Percentiles rank a stretch among this genome's conserved stretches.
These are phyloP conservation scores for Erpobdella octoculata DNA, from an alignment of 2,888 invertebrate species.

Conservation along the genomic window DNA sequence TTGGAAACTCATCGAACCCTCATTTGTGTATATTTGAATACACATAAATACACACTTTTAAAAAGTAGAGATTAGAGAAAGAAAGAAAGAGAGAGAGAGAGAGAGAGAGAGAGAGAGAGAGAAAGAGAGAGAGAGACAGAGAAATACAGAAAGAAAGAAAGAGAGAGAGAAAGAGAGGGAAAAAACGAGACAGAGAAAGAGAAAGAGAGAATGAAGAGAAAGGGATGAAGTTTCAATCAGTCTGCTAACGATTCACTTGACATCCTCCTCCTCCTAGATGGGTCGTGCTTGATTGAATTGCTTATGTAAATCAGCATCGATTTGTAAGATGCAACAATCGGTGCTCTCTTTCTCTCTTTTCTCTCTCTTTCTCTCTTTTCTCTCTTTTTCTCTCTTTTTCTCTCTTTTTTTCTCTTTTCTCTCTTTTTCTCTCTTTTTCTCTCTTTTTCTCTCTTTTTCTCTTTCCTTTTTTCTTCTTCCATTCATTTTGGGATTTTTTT, in stretches of 20 bases:
- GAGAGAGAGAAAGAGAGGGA: neutral
- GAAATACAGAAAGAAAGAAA: no score
- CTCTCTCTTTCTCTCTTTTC: neutral
- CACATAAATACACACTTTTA: no score
- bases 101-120: neutral
- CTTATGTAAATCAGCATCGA: conserved; percentile 29
- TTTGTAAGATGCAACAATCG: conserved; percentile 7
- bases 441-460: no score
- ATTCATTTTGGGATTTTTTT: no score
- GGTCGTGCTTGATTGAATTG: conserved; percentile 29
- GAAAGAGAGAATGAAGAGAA: neutral
- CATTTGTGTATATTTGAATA: no score
- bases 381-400: no score
- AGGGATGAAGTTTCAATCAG: conserved; percentile 9
- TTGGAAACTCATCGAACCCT: no score
- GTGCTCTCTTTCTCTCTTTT: neutral
- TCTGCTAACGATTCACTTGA: conserved; percentile 30
- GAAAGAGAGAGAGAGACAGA: neutral
- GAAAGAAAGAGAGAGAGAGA: neutral
- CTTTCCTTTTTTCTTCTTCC: no score
- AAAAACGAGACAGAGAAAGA: neutral
- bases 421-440: no score
- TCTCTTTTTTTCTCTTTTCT: no score
- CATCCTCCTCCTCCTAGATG: conserved; percentile 2
- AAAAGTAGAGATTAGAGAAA: neutral